Evolutionary conservation across 2,113 vertebrate species (phyloP).

Genomic region (Zeus faber): DNA sequence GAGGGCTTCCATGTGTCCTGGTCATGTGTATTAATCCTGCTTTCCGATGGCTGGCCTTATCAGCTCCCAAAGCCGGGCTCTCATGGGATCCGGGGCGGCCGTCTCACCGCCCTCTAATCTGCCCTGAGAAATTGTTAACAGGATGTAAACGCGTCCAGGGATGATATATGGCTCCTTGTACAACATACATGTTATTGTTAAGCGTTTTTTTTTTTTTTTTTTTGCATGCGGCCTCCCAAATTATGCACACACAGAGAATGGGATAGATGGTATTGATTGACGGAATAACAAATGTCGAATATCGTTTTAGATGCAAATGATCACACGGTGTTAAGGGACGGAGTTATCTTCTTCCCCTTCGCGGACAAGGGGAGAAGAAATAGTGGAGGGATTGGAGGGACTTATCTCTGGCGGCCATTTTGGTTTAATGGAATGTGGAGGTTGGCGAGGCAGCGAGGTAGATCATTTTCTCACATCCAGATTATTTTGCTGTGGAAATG

Average conservation of each 20-base stretch:
- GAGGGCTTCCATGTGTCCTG: slow-evolving; percentile 69
- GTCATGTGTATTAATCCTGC: slow-evolving; percentile 81
- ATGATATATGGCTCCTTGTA: slow-evolving; percentile 78
- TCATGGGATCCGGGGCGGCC: slow-evolving; percentile 74
- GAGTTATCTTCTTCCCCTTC: slow-evolving; percentile 40
- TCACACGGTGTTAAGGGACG: slow-evolving; percentile 57
- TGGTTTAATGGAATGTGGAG: slow-evolving; percentile 52
- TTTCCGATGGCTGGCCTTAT: slow-evolving; percentile 78
- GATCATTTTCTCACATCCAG: slow-evolving; percentile 17
- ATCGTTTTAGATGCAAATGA: slow-evolving; percentile 80
- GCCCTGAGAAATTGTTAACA: slow-evolving; percentile 79
- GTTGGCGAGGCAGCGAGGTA: slow-evolving; percentile 19
- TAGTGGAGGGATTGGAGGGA: slow-evolving; percentile 53
- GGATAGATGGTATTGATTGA: slow-evolving; percentile 76
- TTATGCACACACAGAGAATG: slow-evolving; percentile 65
- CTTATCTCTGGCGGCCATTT: slow-evolving; percentile 60
- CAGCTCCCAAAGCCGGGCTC: slow-evolving; percentile 77
- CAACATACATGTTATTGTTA: slow-evolving; percentile 76
- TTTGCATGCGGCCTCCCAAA: slow-evolving; percentile 71
- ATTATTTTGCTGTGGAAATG: slow-evolving; percentile 23
- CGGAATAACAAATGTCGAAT: slow-evolving; percentile 75
- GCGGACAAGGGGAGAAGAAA: slow-evolving; percentile 55
- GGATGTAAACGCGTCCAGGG: slow-evolving; percentile 79
- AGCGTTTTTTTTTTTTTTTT: no score
- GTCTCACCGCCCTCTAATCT: slow-evolving; percentile 75